Evolutionary conservation across 1,140 invertebrate genomes (phyloP).

Genomic region (Leptonema lineaticorne): DNA sequence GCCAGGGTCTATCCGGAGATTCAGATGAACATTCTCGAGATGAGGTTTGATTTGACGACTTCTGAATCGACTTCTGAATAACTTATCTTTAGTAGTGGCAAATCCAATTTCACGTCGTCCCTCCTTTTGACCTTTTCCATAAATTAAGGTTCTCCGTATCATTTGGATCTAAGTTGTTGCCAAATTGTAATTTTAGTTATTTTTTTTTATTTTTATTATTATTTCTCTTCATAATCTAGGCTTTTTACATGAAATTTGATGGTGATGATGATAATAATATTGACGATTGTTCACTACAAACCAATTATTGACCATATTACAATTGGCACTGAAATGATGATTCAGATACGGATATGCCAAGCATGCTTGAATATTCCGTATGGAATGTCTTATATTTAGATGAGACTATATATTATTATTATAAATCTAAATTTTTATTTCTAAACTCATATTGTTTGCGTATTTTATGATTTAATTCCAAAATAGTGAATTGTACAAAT

Average conservation of each 20-base stretch:
- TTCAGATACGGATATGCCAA: slow-evolving; percentile 18
- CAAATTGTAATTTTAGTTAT: slow-evolving; percentile 1
- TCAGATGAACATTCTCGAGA: slow-evolving; percentile 63
- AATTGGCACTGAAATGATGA: slow-evolving; percentile 21
- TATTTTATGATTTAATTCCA: background rate
- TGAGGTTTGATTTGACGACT: slow-evolving; percentile 45
- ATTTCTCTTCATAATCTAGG: background rate
- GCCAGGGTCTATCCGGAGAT: slow-evolving; percentile 81
- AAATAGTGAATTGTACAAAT: background rate
- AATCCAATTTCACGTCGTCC: slow-evolving; percentile 14
- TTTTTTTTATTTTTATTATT: background rate
- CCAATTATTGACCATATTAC: background rate
- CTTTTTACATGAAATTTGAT: background rate
- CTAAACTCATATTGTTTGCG: background rate
- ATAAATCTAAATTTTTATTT: background rate
- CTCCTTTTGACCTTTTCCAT: slow-evolving; percentile 1
- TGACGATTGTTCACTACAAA: background rate
- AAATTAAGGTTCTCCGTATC: slow-evolving; percentile 12
- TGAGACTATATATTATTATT: background rate
- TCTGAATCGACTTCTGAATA: no score
- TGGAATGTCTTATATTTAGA: slow-evolving; percentile 14
- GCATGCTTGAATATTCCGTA: slow-evolving; percentile 13
- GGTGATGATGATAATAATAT: slow-evolving; percentile 14
- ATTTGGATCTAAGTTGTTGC: slow-evolving; percentile 11
- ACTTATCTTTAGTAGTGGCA: slow-evolving; percentile 31